Evolutionary conservation across 1,140 invertebrate species (phyloP).

Genomic region (Rhagoletis zephyria): DNA sequence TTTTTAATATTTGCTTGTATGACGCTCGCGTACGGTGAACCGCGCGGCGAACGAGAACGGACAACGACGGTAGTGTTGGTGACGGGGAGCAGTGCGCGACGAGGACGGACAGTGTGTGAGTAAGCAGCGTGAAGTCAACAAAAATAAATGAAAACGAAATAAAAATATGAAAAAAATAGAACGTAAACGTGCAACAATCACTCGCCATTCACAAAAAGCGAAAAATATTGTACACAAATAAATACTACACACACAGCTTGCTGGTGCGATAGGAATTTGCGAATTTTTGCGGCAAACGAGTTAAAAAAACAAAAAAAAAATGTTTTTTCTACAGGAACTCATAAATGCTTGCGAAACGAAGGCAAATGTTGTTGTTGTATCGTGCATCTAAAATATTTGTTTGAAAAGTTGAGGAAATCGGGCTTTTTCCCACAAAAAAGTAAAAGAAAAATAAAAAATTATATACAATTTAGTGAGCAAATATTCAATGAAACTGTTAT

Average conservation of each 20-base stretch:
- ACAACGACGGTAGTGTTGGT: background rate
- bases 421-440: too few relatives aligned
- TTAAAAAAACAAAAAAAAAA: background rate
- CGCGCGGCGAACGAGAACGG: background rate
- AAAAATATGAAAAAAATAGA: background rate
- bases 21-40: constrained; percentile 28
- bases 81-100: background rate
- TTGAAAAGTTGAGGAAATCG: too few relatives aligned
- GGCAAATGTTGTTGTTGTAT: background rate
- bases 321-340: background rate
- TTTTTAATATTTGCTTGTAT: background rate
- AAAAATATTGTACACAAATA: background rate
- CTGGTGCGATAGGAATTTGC: too few relatives aligned
- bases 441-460: background rate
- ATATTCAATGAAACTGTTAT: background rate
- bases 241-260: background rate
- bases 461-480: background rate
- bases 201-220: constrained; percentile 25
- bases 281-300: too few relatives aligned
- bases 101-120: background rate
- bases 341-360: background rate
- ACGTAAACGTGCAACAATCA: background rate
- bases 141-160: background rate
- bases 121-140: background rate
- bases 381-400: background rate